Evolutionary conservation across 2,888 invertebrate species (phyloP), one percentile per base, ranked within the genome.

Genomic region (Andrena minutula): DNA sequence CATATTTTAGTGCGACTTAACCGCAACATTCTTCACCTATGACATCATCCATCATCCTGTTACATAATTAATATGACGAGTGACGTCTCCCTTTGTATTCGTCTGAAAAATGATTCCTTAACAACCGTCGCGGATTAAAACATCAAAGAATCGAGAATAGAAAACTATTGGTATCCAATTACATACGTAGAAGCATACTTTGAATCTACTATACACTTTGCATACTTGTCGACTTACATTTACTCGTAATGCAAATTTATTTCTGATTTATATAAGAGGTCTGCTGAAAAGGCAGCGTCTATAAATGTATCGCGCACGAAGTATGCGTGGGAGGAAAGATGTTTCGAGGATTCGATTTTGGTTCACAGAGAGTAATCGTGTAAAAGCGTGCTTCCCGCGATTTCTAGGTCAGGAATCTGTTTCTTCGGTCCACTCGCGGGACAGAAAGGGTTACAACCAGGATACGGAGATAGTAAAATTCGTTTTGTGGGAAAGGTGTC

Each of bases 391-490:
- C 58, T 32, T 60, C 6, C 16, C 1, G 16, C 26, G n/a, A 7
- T 56, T 10, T 35, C 30, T 4, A 35, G 69, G 56, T 60, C 65
- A 65, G 2, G 16, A 30, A 61, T 30, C 47, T 12, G 10, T 10
- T 26, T 8, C 2, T 16, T 32, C 0, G 28, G 7, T 2, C 8
- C 0, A 23, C 41, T 51, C 5, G 0, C 30, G n/a, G 2, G 26
- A 26, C 5, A n/a, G 20, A 51, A 12, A 71, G 61, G 41, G 26
- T 71, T 78, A 56, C 41, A 28, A 28, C 49, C 49, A 8, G 60
- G 26, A 58, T 70, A 6, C 35, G 41, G 51, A 80, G 61, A 63
- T 51, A 68, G 64, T 66, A 32, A 16, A 10, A 7, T 0, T n/a
- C 10, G 1, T 1, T n/a, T 5, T 12, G 8, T 5, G 20, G 2